Percentiles rank a stretch among this genome's conserved stretches.
Conservation (phyloP, 2,797 vertebrate species). For the Vipera ursinii region DNA sequence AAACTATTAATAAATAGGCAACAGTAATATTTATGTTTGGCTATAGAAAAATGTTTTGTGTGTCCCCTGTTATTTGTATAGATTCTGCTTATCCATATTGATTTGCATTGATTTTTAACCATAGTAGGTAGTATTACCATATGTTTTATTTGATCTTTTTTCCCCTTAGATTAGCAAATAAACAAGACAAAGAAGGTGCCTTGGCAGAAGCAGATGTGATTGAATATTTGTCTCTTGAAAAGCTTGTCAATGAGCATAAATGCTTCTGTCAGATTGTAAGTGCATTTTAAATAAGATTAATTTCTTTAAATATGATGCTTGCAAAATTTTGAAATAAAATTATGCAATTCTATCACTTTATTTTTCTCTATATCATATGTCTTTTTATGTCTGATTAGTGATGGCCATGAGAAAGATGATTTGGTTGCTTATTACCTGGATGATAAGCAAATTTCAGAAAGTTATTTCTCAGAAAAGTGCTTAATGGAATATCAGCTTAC, state of each 20-base stretch:
- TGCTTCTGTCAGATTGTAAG: constrained; percentile 95
- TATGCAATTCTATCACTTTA: not conserved
- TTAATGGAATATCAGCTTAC: not conserved
- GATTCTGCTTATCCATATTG: not conserved
- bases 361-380: not conserved
- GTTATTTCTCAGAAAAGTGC: not conserved
- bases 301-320: not conserved
- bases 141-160: constrained; percentile 19
- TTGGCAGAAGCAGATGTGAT: constrained; percentile 92
- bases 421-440: not conserved
- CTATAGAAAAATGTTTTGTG: not conserved
- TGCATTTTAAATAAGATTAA: constrained; percentile 52
- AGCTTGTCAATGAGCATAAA: constrained; percentile 92
- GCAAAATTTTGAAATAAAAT: not conserved
- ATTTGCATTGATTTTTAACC: not conserved
- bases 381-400: not conserved
- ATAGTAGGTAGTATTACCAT: not conserved
- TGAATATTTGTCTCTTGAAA: constrained; percentile 88
- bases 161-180: constrained; percentile 86
- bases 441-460: not conserved
- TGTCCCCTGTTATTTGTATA: not conserved
- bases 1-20: not conserved
- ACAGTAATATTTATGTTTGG: not conserved
- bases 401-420: not conserved
- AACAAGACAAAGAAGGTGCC: constrained; percentile 91